These are phyloP conservation scores for Stercorarius parasiticus DNA, from an alignment of 2,113 vertebrate genomes.

Conservation along the genomic window DNA sequence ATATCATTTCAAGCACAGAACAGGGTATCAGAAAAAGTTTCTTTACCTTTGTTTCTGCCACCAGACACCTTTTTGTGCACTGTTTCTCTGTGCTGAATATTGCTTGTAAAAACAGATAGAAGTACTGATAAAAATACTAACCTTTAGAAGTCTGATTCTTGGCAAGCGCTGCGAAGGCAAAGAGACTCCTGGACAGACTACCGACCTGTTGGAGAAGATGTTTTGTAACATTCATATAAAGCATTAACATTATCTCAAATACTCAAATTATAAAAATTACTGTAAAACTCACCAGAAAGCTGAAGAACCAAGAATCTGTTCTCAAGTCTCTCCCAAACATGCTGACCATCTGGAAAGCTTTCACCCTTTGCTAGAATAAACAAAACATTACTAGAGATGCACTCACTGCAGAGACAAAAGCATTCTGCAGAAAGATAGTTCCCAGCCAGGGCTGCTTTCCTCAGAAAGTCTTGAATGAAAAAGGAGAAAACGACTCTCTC, in stretches of 20 bases:
- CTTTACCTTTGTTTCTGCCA: neutral
- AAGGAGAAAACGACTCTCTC: neutral
- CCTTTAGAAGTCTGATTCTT: constrained; percentile 51
- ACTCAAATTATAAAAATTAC: neutral
- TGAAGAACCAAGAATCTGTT: constrained; percentile 15
- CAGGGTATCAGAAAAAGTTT: neutral
- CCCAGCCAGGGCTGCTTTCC: neutral
- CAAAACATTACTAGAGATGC: neutral
- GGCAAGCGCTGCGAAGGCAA: constrained; percentile 38
- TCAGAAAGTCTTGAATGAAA: neutral
- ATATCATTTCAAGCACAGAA: neutral
- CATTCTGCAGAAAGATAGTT: neutral
- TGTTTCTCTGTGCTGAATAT: neutral
- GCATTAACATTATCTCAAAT: neutral
- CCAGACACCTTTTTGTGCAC: neutral
- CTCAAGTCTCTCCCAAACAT: constrained; percentile 1
- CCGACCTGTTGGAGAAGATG: neutral
- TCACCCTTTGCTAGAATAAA: neutral
- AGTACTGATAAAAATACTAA: neutral
- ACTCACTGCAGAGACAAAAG: neutral
- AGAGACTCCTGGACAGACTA: constrained; percentile 23
- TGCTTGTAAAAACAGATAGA: neutral
- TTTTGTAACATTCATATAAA: neutral
- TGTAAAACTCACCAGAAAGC: constrained; percentile 54
- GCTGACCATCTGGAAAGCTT: neutral